Conservation (phyloP, 2,888 invertebrate genomes). For the Meta bourneti region DNA sequence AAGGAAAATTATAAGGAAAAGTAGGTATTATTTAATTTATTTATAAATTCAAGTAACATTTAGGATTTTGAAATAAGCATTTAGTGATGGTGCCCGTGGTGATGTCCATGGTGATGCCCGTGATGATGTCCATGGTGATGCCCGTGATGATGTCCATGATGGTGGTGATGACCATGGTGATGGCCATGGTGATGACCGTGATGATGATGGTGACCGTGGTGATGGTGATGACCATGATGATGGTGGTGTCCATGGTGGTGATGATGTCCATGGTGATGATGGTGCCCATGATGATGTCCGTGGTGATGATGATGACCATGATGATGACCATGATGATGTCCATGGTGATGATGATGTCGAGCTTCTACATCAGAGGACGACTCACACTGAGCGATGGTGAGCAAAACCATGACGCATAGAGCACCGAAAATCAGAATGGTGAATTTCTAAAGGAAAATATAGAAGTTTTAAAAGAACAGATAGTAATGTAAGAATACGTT, state of each 20-base stretch:
- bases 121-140: constrained; percentile 42
- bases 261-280: constrained; percentile 22
- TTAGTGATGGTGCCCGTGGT: background rate
- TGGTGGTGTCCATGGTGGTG: constrained; percentile 35
- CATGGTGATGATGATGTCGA: constrained; percentile 35
- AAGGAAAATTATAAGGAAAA: no score
- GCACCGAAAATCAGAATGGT: constrained; percentile 18
- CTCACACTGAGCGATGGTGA: background rate
- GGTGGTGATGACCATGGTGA: constrained; percentile 38
- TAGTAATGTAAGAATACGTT: no score
- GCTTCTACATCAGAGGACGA: constrained; percentile 10
- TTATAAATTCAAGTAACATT: no score
- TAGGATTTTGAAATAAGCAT: no score
- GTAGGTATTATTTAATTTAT: no score
- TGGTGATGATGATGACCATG: background rate
- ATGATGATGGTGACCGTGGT: background rate
- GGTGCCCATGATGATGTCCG: background rate
- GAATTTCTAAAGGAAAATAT: background rate
- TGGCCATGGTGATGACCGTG: constrained; percentile 24
- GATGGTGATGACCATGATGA: constrained; percentile 19
- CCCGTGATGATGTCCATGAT: constrained; percentile 37
- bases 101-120: background rate
- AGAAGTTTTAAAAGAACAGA: background rate
- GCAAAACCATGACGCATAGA: constrained; percentile 18
- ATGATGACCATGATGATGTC: background rate